Conservation (phyloP, 2,113 vertebrate species). For the Anoplopoma fimbria region DNA sequence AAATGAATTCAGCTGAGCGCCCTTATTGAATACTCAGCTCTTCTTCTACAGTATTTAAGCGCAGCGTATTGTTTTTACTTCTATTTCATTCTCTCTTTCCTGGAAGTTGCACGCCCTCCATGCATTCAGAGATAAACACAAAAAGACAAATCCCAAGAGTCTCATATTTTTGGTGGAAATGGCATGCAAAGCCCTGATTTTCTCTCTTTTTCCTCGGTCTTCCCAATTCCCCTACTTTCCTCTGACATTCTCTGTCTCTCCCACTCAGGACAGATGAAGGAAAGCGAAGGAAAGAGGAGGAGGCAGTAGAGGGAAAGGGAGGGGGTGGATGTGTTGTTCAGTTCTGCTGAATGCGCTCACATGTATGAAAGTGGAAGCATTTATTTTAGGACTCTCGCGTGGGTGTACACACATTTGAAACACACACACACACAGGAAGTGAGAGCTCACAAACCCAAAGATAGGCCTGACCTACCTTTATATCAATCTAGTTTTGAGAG, state of each 20-base stretch:
- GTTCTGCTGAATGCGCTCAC: slow-evolving; percentile 78
- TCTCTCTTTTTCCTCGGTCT: slow-evolving; percentile 9
- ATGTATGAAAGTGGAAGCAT: slow-evolving; percentile 80
- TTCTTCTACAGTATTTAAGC: not conserved
- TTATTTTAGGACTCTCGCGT: slow-evolving; percentile 78
- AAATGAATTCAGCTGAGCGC: not conserved
- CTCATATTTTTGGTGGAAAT: slow-evolving; percentile 10
- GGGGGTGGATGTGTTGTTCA: slow-evolving; percentile 71
- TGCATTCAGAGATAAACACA: slow-evolving; percentile 12
- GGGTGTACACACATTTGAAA: slow-evolving; percentile 75
- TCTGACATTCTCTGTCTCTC: slow-evolving; percentile 35
- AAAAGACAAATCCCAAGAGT: slow-evolving; percentile 2
- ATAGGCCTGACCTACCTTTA: slow-evolving; percentile 74
- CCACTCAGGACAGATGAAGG: slow-evolving; percentile 54
- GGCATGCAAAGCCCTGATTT: not conserved
- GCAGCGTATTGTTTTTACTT: not conserved
- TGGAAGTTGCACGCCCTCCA: not conserved
- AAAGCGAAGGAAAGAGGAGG: slow-evolving; percentile 54
- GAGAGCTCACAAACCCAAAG: slow-evolving; percentile 56
- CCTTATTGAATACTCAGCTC: not conserved
- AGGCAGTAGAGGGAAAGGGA: slow-evolving; percentile 53
- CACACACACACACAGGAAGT: slow-evolving; percentile 52
- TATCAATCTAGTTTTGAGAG: slow-evolving; percentile 73
- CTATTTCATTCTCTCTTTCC: slow-evolving; percentile 23
- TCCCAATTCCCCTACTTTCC: slow-evolving; percentile 37